Conservation (phyloP, 2,888 invertebrate species). For the Branchinecta sandiegonensis region DNA sequence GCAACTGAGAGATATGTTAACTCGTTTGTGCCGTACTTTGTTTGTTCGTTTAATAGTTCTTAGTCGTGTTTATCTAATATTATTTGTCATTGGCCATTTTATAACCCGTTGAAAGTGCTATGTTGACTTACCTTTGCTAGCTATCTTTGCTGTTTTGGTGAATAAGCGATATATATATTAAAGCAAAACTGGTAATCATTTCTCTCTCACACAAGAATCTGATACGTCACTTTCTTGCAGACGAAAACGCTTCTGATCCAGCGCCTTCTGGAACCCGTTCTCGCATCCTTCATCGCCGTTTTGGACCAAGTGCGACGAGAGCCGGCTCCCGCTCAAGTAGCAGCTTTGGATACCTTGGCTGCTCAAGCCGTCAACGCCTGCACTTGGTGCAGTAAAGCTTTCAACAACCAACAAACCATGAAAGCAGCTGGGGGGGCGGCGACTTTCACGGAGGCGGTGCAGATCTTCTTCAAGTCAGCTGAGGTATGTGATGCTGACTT, state of each 20-base stretch:
- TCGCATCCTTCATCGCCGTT: conserved; percentile 35
- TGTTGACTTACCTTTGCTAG: no score
- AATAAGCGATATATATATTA: no score
- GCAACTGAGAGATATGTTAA: no score
- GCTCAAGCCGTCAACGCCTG: conserved; percentile 40
- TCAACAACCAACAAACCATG: conserved; percentile 41
- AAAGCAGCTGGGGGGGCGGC: conserved; percentile 39
- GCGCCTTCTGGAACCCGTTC: conserved; percentile 37
- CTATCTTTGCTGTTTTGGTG: no score
- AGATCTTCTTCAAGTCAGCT: conserved; percentile 39
- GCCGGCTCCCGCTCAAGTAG: conserved; percentile 25
- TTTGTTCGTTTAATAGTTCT: no score
- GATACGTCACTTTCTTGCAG: conserved; percentile 29
- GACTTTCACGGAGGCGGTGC: conserved; percentile 39
- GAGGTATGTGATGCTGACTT: conserved; percentile 30
- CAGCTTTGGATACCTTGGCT: conserved; percentile 30
- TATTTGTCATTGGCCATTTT: no score
- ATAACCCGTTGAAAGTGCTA: no score
- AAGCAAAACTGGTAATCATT: no score
- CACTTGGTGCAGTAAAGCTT: conserved; percentile 44
- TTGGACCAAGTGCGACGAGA: conserved; percentile 33
- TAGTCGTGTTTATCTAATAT: no score
- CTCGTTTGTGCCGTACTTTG: no score
- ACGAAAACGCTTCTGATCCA: conserved; percentile 37
- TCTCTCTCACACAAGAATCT: no score